Conservation (phyloP, 2,113 vertebrate species). For the Hylia prasina region DNA sequence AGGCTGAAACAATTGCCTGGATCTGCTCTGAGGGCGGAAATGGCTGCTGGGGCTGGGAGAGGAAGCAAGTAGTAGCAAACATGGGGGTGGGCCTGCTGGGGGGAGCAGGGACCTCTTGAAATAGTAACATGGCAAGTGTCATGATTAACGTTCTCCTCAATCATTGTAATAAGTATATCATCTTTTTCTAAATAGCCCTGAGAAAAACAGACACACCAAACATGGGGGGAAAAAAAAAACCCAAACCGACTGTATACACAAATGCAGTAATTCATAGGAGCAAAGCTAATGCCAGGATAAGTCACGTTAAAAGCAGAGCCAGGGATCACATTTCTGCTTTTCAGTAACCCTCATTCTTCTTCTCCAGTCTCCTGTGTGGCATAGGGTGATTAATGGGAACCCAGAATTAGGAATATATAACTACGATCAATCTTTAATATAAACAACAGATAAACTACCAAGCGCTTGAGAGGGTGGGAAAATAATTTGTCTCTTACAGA, state of each 20-base stretch:
- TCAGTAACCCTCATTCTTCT: slow-evolving; percentile 36
- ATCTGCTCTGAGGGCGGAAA: background rate
- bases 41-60: background rate
- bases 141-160: background rate
- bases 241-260: slow-evolving; percentile 1
- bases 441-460: slow-evolving; percentile 63
- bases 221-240: background rate
- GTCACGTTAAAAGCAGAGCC: background rate
- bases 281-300: slow-evolving; percentile 9
- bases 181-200: background rate
- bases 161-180: background rate
- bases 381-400: slow-evolving; percentile 37
- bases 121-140: background rate
- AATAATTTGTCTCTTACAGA: slow-evolving; percentile 51
- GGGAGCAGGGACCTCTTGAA: background rate
- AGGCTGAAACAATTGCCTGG: background rate
- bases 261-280: background rate
- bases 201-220: background rate
- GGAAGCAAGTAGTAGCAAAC: background rate
- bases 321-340: slow-evolving; percentile 29
- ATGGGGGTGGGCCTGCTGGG: background rate
- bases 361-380: background rate
- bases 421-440: slow-evolving; percentile 39
- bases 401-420: slow-evolving; percentile 26
- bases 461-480: slow-evolving; percentile 60